phyloP scores from a whole-genome alignment of 2,888 invertebrate species.

The Teleiodes luculella region DNA sequence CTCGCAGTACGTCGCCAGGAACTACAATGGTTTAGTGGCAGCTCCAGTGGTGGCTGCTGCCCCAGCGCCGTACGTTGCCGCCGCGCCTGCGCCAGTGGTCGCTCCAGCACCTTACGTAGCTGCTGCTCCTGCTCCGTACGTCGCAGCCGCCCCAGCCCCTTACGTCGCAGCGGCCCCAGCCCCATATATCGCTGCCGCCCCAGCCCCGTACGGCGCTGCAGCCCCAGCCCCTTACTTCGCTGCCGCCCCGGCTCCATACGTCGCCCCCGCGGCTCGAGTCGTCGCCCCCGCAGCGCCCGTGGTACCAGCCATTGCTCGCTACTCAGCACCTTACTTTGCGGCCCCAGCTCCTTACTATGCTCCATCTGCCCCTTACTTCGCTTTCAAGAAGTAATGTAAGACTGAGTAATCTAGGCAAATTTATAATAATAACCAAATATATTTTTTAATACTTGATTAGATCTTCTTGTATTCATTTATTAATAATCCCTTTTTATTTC shows the following conservation, averaged over 20 bases:
- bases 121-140: constrained; percentile 28
- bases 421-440: constrained; percentile 22
- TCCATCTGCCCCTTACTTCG: constrained; percentile 55
- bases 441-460: constrained; percentile 16
- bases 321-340: constrained; percentile 30
- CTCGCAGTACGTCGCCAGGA: constrained; percentile 81
- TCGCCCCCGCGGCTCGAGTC: constrained; percentile 26
- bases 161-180: constrained; percentile 38
- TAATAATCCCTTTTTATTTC: too few relatives aligned
- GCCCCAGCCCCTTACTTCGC: constrained; percentile 35
- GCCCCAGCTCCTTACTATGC: constrained; percentile 43
- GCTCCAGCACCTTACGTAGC: constrained; percentile 44
- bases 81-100: constrained; percentile 42
- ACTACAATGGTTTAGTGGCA: constrained; percentile 74
- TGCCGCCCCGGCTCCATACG: constrained; percentile 23
- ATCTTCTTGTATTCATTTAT: neutral
- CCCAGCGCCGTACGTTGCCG: constrained; percentile 58
- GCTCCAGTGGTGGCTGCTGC: constrained; percentile 71
- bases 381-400: constrained; percentile 53
- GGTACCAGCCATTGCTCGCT: constrained; percentile 31
- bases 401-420: constrained; percentile 33
- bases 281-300: constrained; percentile 34
- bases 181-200: constrained; percentile 32
- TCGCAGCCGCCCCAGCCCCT: constrained; percentile 39
- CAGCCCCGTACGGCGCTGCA: constrained; percentile 30